Base-by-base conservation (phyloP, 2,113 vertebrate species). In the Actenoides hombroni region DNA sequence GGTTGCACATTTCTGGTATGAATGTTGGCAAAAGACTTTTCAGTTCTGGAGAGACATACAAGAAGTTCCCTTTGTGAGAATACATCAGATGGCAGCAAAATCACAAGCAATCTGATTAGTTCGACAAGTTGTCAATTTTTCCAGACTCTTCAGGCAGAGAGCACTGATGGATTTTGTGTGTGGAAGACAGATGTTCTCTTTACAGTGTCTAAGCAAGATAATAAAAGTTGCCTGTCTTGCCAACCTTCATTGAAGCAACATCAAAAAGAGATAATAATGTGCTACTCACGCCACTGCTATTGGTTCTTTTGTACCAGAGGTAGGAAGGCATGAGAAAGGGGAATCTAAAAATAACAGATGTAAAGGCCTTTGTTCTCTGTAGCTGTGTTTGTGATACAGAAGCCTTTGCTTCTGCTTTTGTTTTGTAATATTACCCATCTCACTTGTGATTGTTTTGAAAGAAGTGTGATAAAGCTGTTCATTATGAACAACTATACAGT, bases 131-230 rank as follows among this genome's bases (percentile, higher is more conserved):
- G 75, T 96, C 92, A 87, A 56, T 96, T 95, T 91, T 96, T 90
- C 51, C 69, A 24, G 39, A 17, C 16, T 77, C 44, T 92, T 91
- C 23, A 40, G 74, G 29, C 65, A 83, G 63, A 21, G 23, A 86
- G 51, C 76, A 51, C 16, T 79, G 83, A 65, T 69, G 59, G 46
- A 28, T 59, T 96, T 92, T 97, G 73, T 95, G 39, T 82, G 53
- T 46, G 44, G 65, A 95, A 92, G 73, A 85, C 93, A 94, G 95
- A 86, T 95, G 82, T 94, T 96, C 42, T 56, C 40, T 91, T 96
- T 95, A 83, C 54, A 77, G 49, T 93, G 79, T 65, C 10, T 90
- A 82, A 78, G 75, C 2, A 6, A 90, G 56, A 79, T 79, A 90
- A 93, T 92, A 92, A 54, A 95, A 96, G 77, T 86, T 86, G 15